Conservation (phyloP, 2,797 vertebrate species). For the Myripristis murdjan region DNA sequence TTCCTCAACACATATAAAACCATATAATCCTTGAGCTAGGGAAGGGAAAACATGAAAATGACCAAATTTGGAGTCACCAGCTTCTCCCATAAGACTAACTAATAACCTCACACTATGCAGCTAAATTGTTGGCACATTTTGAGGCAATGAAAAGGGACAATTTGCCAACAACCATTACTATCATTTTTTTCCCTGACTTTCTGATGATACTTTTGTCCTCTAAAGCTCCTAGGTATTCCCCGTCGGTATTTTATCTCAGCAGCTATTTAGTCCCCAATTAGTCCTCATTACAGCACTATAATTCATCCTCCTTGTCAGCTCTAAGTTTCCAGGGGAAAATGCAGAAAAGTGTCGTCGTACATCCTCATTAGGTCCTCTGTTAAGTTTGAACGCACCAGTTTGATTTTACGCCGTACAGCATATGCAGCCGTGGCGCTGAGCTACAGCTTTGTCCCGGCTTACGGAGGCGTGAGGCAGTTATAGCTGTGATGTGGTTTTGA, state of each 20-base stretch:
- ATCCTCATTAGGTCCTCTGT: not conserved
- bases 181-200: constrained; percentile 24
- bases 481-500: constrained; percentile 50
- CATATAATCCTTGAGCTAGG: too few relatives aligned
- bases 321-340: constrained; percentile 48
- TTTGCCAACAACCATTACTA: constrained; percentile 46
- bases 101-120: constrained; percentile 9
- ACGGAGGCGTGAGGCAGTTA: constrained; percentile 37
- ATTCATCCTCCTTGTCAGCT: constrained; percentile 59
- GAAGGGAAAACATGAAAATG: too few relatives aligned
- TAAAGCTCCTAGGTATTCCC: constrained; percentile 71
- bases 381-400: constrained; percentile 30
- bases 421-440: constrained; percentile 36
- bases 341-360: constrained; percentile 42
- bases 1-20: too few relatives aligned
- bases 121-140: constrained; percentile 25
- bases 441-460: constrained; percentile 43
- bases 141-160: constrained; percentile 24
- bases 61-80: not conserved
- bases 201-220: constrained; percentile 62
- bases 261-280: constrained; percentile 75
- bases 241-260: constrained; percentile 66
- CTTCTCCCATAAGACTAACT: not conserved
- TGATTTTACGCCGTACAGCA: constrained; percentile 5
- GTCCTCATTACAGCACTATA: constrained; percentile 62